Conservation (phyloP, 2,797 vertebrate species). For the Gallinago stenura region DNA sequence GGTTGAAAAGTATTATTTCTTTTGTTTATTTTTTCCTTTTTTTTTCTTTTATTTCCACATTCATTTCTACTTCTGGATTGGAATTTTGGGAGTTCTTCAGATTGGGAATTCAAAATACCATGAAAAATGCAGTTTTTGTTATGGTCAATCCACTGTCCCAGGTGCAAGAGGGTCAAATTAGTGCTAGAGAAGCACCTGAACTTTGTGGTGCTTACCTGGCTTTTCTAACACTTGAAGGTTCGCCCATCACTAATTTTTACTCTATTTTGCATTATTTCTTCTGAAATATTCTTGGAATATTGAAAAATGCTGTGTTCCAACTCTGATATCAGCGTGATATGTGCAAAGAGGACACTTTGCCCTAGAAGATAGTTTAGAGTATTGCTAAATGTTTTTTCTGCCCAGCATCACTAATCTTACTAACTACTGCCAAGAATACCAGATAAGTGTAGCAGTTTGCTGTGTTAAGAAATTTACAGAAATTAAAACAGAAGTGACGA, state of each 20-base stretch:
- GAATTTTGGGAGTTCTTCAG: not conserved
- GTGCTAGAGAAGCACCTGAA: not conserved
- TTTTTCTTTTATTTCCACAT: not conserved
- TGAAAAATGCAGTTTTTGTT: not conserved
- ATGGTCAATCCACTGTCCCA: not conserved
- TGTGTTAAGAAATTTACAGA: not conserved
- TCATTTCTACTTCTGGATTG: not conserved
- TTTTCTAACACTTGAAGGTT: constrained; percentile 40
- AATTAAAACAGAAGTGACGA: not conserved
- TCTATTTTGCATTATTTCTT: constrained; percentile 17
- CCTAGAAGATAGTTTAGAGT: not conserved
- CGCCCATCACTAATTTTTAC: constrained; percentile 66
- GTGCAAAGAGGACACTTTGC: not conserved
- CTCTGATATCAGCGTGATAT: not conserved
- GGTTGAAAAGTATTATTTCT: not conserved
- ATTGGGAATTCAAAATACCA: not conserved
- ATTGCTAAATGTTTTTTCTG: not conserved
- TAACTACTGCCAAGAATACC: not conserved
- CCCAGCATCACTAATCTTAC: not conserved
- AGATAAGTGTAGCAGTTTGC: not conserved
- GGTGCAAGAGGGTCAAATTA: not conserved
- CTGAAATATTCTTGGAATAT: not conserved
- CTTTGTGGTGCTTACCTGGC: not conserved
- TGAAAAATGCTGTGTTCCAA: constrained; percentile 31
- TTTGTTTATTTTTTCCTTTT: too few relatives aligned